Conservation (phyloP, 2,888 invertebrate genomes). For the Resseliella maxima region DNA sequence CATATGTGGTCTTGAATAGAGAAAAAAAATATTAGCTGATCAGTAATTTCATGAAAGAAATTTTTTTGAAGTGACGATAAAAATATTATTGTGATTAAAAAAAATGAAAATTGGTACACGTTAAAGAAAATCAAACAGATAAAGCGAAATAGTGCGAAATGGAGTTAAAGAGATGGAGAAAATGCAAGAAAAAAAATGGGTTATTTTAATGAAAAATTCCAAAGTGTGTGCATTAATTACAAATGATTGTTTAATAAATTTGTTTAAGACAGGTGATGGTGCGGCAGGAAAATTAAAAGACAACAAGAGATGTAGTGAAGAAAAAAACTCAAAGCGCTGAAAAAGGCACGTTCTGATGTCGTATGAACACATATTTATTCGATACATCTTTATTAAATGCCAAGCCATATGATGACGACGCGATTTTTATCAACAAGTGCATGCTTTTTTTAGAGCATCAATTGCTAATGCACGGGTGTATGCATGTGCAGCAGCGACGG, state of each 20-base stretch:
- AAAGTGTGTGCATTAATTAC: constrained; percentile 10
- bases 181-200: background rate
- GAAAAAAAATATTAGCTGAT: no score
- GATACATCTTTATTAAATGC: constrained; percentile 36
- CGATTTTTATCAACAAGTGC: background rate
- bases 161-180: background rate
- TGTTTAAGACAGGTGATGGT: background rate
- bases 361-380: background rate
- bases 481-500: background rate
- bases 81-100: no score
- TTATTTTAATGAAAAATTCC: background rate
- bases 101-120: no score
- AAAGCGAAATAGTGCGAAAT: no score
- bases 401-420: background rate
- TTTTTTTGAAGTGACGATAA: no score
- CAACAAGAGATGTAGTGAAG: background rate
- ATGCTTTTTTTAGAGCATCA: background rate
- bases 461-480: background rate
- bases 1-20: no score
- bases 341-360: constrained; percentile 44
- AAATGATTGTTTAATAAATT: constrained; percentile 39
- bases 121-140: no score
- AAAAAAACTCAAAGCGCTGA: constrained; percentile 15
- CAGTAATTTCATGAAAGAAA: no score
- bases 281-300: background rate